Conservation (phyloP, 2,113 vertebrate species). For the Dendrocopos noguchii region DNA sequence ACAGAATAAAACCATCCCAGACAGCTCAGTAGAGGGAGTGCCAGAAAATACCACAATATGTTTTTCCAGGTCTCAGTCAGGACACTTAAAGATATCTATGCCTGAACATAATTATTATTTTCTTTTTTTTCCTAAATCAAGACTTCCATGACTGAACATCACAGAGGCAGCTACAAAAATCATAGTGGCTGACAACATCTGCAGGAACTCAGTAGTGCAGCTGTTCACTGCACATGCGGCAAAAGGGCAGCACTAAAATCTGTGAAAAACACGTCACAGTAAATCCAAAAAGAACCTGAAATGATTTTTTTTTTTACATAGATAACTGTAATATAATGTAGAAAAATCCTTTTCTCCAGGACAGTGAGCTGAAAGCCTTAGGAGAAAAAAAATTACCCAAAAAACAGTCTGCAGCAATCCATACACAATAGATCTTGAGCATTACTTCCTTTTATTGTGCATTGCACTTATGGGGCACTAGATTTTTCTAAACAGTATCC, state of each 20-base stretch:
- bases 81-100: not conserved
- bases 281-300: not conserved
- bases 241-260: not conserved
- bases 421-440: not conserved
- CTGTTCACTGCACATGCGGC: not conserved
- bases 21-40: not conserved
- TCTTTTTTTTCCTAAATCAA: not conserved
- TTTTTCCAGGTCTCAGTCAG: not conserved
- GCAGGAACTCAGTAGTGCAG: not conserved
- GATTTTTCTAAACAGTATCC: slow-evolving; percentile 20
- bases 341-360: not conserved
- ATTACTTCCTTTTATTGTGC: slow-evolving; percentile 16
- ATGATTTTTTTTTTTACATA: not conserved
- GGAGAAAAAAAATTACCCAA: not conserved
- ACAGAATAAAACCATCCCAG: not conserved
- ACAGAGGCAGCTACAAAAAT: not conserved
- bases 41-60: not conserved
- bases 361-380: not conserved
- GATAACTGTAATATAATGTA: not conserved
- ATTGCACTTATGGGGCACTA: not conserved
- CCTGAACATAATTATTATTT: not conserved
- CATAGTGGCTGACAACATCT: not conserved
- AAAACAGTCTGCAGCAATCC: not conserved
- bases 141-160: not conserved
- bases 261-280: not conserved